Base-by-base conservation (phyloP, 2,888 invertebrate species). In the Diaperis boleti region DNA sequence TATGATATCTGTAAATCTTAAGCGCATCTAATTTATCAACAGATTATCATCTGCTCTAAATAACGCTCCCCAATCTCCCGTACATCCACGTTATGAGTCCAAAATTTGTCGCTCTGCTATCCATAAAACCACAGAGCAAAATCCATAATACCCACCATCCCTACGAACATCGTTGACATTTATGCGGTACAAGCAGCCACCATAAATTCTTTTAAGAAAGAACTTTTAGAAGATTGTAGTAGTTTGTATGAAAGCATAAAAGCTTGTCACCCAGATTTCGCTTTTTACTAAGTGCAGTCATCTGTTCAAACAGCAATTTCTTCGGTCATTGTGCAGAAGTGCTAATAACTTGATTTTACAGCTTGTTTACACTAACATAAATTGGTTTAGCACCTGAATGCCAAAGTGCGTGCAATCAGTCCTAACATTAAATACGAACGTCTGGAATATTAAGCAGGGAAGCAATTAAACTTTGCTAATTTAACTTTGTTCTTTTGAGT, bases 401-500 rank as follows among this genome's bases (percentile, higher is more conserved):
- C 14, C 10, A 47, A 31, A 47, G 17, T 31, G 47, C 31, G 6
- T 47, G 7, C n/a, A 33, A 31, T 47, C 26, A 44, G 14, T 20
- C 20, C 41, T 11, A 22, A 31, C 26, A 31, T 47, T 47, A 47
- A 47, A 31, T 17, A 15, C 35, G 33, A 31, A 17, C 35, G n/a
- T 49, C 35, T 33, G 49, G 18, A 45, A 47, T 57, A 37, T 44
- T 57, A 45, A 57, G 29, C 45, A 45, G 37, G 39, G 41, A 59
- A 37, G 49, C 59, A 59, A 59, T 59, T 59, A 59, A 59, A 59
- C 49, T 59, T 59, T 49, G 11, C 41, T 49, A 49, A 59, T 59
- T 39, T 49, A 59, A 59, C 49, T 59, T 59, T 42, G 39, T 44
- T 45, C 35, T 42, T 41, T 54, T 26, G 18, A 31, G n/a, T n/a